Conservation (phyloP, 2,888 invertebrate species). For the Coelogynopora nodosa region DNA sequence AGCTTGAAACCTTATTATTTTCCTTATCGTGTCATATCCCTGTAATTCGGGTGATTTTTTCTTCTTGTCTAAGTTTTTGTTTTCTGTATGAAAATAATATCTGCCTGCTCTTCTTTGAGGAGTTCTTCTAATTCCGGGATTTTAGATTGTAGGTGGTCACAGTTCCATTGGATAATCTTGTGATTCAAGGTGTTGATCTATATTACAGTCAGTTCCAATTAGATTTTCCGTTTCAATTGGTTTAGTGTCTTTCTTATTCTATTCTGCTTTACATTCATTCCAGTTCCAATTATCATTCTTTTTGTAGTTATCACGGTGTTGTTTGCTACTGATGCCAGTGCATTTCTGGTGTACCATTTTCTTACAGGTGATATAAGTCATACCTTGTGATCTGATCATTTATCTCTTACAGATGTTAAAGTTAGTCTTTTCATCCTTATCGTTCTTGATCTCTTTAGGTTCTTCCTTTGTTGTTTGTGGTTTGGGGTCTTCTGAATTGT, state of each 20-base stretch:
- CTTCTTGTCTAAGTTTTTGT: too few species aligned
- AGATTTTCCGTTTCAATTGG: neutral
- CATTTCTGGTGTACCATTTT: neutral
- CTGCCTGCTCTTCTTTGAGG: neutral
- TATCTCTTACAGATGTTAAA: neutral
- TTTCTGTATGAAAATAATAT: neutral
- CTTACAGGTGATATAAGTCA: neutral
- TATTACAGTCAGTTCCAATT: neutral
- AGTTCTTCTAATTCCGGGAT: neutral
- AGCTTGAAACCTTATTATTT: neutral
- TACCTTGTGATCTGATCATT: neutral
- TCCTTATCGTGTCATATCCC: too few species aligned
- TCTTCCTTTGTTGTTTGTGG: neutral
- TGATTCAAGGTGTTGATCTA: neutral
- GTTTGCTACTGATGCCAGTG: neutral
- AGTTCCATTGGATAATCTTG: neutral
- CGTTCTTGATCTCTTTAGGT: neutral
- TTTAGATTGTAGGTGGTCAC: neutral
- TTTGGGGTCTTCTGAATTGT: neutral
- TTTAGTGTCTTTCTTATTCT: neutral
- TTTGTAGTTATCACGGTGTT: neutral
- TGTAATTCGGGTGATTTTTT: too few species aligned
- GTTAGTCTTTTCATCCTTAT: neutral
- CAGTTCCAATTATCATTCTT: neutral
- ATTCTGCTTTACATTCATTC: neutral